These are phyloP conservation scores for Rhagium mordax DNA, from an alignment of 2,888 invertebrate genomes.

Conservation along the genomic window DNA sequence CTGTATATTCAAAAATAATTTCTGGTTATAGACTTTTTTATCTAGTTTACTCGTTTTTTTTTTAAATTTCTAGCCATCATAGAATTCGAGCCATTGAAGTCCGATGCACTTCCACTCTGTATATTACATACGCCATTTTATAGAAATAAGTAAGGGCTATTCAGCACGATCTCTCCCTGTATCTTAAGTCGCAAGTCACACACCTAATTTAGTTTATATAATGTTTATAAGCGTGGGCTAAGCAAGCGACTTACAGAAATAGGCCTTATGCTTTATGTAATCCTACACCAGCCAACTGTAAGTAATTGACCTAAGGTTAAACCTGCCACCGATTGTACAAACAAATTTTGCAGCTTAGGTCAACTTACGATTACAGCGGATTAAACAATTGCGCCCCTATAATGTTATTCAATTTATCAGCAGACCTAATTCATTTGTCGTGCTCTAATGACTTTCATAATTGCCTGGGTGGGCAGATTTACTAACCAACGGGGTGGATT, in stretches of 20 bases:
- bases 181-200: not conserved
- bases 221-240: not conserved
- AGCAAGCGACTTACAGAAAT: not conserved
- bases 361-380: constrained; percentile 15
- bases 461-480: constrained; percentile 33
- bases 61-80: no score
- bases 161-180: not conserved
- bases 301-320: constrained; percentile 26
- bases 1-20: no score
- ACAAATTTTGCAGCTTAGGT: constrained; percentile 27
- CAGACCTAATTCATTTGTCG: constrained; percentile 37
- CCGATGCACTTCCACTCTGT: no score
- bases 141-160: no score
- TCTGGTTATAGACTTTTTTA: no score
- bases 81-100: no score
- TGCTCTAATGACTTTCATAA: constrained; percentile 39
- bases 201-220: not conserved
- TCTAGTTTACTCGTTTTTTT: no score
- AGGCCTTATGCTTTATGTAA: constrained; percentile 1
- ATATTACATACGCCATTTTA: no score
- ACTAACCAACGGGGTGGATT: constrained; percentile 2
- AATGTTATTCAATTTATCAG: constrained; percentile 42
- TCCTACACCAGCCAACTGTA: constrained; percentile 3
- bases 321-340: constrained; percentile 18
- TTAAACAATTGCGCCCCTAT: constrained; percentile 31